These are phyloP conservation scores for Falco columbarius DNA, from an alignment of 2,797 vertebrate species.

Conservation along the genomic window DNA sequence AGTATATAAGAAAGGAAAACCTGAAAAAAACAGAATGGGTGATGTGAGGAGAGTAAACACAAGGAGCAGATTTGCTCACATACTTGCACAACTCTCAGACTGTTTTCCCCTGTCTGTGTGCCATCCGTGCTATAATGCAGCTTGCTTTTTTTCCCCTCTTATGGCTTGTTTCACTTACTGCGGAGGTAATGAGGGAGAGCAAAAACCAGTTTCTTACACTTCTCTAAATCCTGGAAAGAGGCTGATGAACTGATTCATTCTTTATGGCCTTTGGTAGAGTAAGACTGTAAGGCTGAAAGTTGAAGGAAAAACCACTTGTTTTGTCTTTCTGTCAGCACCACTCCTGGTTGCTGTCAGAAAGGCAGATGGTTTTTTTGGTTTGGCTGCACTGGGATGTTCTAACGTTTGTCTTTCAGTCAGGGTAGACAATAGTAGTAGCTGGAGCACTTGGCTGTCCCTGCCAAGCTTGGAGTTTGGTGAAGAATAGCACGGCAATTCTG, in stretches of 20 bases:
- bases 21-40: neutral
- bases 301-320: neutral
- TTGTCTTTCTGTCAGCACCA: neutral
- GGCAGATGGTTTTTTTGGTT: neutral
- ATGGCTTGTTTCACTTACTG: neutral
- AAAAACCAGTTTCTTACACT: neutral
- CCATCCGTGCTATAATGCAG: rapidly evolving
- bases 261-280: neutral
- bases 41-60: neutral
- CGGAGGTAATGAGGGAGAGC: neutral
- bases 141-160: neutral
- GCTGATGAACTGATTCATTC: neutral
- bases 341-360: neutral
- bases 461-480: neutral
- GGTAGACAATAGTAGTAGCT: neutral
- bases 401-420: neutral
- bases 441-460: neutral
- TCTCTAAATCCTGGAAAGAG: neutral
- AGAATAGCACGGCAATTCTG: neutral
- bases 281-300: neutral
- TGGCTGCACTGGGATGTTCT: neutral
- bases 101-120: neutral
- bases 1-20: neutral
- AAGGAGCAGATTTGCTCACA: neutral
- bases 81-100: neutral